Percentiles rank a stretch among this genome's conserved stretches.
Evolutionary conservation across 2,113 vertebrate genomes (phyloP).

Genomic region (Ictalurus punctatus): DNA sequence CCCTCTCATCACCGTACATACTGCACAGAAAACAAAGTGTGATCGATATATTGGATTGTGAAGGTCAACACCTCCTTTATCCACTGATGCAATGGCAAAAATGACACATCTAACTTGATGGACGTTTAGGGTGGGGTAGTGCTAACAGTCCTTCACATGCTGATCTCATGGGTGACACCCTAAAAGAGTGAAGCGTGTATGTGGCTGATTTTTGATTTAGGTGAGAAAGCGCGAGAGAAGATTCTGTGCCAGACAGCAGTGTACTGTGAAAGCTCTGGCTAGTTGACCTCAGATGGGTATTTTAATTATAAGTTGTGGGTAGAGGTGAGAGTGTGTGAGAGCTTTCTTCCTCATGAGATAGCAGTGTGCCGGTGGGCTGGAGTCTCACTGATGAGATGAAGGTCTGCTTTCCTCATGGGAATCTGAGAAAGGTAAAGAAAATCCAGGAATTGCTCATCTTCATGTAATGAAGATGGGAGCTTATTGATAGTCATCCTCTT

Average conservation of each 20-base stretch:
- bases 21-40: not conserved
- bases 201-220: not conserved
- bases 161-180: not conserved
- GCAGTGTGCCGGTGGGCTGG: not conserved
- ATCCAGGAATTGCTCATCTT: not conserved
- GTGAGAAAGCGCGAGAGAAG: not conserved
- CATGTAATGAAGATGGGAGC: not conserved
- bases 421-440: not conserved
- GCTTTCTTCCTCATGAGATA: not conserved
- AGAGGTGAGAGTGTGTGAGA: no score
- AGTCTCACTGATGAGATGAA: not conserved
- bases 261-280: not conserved
- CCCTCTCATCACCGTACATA: not conserved
- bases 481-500: not conserved
- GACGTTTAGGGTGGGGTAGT: not conserved
- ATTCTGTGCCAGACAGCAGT: not conserved
- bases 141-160: slow-evolving; percentile 8
- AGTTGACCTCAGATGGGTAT: not conserved
- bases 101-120: slow-evolving; percentile 8
- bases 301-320: not conserved
- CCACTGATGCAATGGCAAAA: not conserved
- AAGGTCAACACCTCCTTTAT: slow-evolving; percentile 21
- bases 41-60: slow-evolving; percentile 18
- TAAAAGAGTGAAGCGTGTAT: not conserved
- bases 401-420: not conserved